phyloP scores from a whole-genome alignment of 2,113 vertebrate species.

The Bothrops jararaca region DNA sequence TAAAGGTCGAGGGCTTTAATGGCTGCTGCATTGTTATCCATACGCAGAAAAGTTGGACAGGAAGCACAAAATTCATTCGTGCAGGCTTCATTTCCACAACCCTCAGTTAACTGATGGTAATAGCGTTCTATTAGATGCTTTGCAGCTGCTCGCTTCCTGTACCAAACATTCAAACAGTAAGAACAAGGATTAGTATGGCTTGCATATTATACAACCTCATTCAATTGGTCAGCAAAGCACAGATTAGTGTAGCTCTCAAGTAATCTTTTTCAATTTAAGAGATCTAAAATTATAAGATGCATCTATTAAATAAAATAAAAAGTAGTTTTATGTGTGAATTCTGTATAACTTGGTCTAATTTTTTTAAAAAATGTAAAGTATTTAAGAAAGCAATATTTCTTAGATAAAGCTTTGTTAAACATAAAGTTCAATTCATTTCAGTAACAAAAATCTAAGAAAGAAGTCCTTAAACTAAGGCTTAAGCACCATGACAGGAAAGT shows the following conservation, averaged over 20 bases:
- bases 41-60: constrained; percentile 85
- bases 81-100: constrained; percentile 99
- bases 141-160: constrained; percentile 98
- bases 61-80: constrained; percentile 98
- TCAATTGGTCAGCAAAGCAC: constrained; percentile 65
- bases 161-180: constrained; percentile 79
- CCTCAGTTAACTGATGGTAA: constrained; percentile 99
- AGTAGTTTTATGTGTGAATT: constrained; percentile 16
- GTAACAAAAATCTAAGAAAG: not conserved
- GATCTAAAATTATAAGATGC: constrained; percentile 39
- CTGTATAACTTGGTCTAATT: constrained; percentile 3
- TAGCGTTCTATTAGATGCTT: constrained; percentile 99
- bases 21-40: constrained; percentile 97
- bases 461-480: not conserved
- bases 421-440: not conserved
- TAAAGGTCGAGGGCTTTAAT: constrained; percentile 97
- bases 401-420: not conserved
- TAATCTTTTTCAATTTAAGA: constrained; percentile 46
- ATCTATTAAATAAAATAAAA: constrained; percentile 3
- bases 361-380: not conserved
- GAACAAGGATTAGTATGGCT: constrained; percentile 76
- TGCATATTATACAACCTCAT: constrained; percentile 62
- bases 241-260: constrained; percentile 67
- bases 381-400: not conserved
- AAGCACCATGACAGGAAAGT: not conserved